Percentiles rank a stretch among this genome's conserved stretches.
Conservation (phyloP, 2,113 vertebrate species). For the Ptychochromis oligacanthus region DNA sequence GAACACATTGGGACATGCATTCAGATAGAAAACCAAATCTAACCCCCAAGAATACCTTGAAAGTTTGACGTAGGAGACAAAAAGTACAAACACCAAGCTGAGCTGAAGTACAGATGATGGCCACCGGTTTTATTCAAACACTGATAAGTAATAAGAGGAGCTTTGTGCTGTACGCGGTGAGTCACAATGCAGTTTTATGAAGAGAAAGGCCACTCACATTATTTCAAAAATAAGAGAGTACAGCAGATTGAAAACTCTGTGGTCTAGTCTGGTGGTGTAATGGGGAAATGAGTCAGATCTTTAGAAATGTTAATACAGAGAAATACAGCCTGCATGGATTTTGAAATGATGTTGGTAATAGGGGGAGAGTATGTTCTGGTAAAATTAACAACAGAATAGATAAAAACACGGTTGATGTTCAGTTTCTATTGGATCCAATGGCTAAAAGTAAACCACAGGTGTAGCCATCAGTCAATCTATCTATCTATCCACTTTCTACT, state of each 20-base stretch:
- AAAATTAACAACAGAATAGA: neutral
- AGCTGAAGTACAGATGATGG: neutral
- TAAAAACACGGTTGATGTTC: neutral
- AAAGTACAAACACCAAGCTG: neutral
- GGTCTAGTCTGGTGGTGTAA: neutral
- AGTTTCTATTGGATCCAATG: neutral
- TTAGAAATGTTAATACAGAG: neutral
- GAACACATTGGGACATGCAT: neutral
- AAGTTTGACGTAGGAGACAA: neutral
- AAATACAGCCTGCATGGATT: neutral
- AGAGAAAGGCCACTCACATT: conserved; percentile 4
- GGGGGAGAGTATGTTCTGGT: neutral
- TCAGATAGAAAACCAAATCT: neutral
- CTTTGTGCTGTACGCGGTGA: conserved; percentile 20
- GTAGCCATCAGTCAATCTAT: too few relatives aligned
- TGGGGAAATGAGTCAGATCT: conserved; percentile 1
- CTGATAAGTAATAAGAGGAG: neutral
- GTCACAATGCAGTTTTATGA: conserved; percentile 4
- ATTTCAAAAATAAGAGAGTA: neutral
- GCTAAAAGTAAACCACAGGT: neutral
- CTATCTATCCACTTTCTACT: too few relatives aligned
- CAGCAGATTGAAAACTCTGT: neutral
- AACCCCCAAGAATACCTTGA: neutral
- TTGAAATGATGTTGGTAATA: neutral
- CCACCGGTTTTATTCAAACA: neutral